These are phyloP conservation scores for Drepanosiphum platanoidis DNA, from an alignment of 2,888 invertebrate species.

Conservation along the genomic window DNA sequence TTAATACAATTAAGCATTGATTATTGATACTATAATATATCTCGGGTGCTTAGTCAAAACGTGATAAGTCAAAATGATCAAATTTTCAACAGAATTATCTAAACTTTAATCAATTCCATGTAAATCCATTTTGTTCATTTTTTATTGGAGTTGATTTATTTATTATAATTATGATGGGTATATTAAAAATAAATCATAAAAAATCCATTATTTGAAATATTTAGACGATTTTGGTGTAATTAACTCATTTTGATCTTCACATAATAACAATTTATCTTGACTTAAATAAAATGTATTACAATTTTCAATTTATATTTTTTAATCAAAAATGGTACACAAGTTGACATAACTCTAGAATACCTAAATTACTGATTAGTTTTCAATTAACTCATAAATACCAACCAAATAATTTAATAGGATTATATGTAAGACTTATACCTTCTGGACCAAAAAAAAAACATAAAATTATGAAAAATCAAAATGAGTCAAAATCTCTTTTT, in stretches of 20 bases:
- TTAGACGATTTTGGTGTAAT: neutral
- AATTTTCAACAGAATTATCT: too few species aligned
- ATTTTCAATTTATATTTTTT: neutral
- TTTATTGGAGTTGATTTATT: neutral
- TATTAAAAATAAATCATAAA: conserved; percentile 5
- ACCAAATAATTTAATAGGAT: neutral
- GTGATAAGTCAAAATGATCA: too few species aligned
- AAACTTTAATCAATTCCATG: too few species aligned
- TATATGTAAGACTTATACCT: conserved; percentile 5
- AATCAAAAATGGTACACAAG: neutral
- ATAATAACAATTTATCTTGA: too few species aligned
- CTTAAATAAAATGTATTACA: conserved; percentile 2
- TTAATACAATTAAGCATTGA: too few species aligned
- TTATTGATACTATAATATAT: too few species aligned
- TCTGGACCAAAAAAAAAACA: neutral
- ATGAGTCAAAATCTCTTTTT: neutral
- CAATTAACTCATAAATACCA: neutral
- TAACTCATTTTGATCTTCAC: too few species aligned
- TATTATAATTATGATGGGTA: neutral
- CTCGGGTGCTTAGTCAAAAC: too few species aligned
- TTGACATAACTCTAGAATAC: conserved; percentile 11
- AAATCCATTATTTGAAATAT: conserved; percentile 6
- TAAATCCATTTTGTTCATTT: neutral
- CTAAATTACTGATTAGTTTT: neutral
- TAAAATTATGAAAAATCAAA: neutral